Evolutionary conservation across 2,888 invertebrate genomes (phyloP), one percentile per base, ranked within the genome.

Genomic region (Stenotaenia linearis): DNA sequence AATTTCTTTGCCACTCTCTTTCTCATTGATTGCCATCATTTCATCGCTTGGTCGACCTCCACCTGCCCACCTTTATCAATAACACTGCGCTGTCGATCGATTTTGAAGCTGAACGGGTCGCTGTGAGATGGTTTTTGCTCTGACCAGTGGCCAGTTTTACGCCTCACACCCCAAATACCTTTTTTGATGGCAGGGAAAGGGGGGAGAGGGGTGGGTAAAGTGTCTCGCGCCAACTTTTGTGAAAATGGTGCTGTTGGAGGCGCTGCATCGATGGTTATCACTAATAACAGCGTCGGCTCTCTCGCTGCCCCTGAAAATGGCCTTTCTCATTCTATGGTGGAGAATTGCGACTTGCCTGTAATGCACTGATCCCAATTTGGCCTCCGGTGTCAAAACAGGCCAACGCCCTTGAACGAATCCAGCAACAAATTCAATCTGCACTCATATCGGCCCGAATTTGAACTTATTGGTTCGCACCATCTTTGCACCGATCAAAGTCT

Each of bases 11-110:
- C 69, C 69, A 12, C 56, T 23, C 56, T 56, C 56, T 56, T 21
- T 21, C 69, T 69, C 69, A 69, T 69, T 69, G 69, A 69, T 69
- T 69, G 69, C 69, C 69, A 69, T 69, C 69, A 69, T 69, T 69
- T 69, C 25, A 69, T 69, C 69, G 69, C 69, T 69, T 69, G 69
- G 69, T 69, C 69, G 69, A 28, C 28, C 69, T 69, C 69, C 69
- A 69, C 69, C 69, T 69, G 69, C 69, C 69, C 69, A 69, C 69
- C 69, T 69, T 69, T 69, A 69, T 69, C 69, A 69, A 69, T 69
- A 69, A 69, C 69, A 69, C 69, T 28, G 25, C 25, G 12, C 4
- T 28, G 12, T 28, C 69, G 69, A 69, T 69, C 69, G 69, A 69
- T 28, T 69, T 69, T 69, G 25, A 69, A 69, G 69, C 69, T 69